phyloP scores from a whole-genome alignment of 2,888 invertebrate genomes.

The Phaonia tiefii region DNA sequence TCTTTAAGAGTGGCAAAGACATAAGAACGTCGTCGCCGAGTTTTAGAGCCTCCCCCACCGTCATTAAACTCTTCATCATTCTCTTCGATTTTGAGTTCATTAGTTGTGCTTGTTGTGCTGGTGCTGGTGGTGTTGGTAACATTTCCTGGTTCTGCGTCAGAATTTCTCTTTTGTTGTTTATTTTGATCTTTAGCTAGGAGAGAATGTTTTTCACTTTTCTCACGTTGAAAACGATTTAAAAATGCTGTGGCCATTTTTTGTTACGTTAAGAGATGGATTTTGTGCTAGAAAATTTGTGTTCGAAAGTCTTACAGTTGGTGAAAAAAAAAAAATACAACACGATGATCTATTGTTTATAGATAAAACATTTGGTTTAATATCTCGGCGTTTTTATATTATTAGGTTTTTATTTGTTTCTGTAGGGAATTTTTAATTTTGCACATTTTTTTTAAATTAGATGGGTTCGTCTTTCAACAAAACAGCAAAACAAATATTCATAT shows the following conservation, averaged over 20 bases:
- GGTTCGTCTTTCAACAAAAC: too few species aligned
- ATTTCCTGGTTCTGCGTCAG: constrained; percentile 56
- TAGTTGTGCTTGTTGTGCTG: too few species aligned
- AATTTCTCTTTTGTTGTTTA: constrained; percentile 55
- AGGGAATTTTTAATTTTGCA: too few species aligned
- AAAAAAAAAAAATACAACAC: neutral
- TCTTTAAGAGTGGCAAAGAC: constrained; percentile 66
- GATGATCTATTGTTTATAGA: neutral
- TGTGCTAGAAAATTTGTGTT: too few species aligned
- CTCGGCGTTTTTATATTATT: too few species aligned
- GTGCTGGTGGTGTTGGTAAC: too few species aligned
- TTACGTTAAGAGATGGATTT: neutral
- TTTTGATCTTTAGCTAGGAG: constrained; percentile 70
- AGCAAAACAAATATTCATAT: too few species aligned
- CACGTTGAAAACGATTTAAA: constrained; percentile 78
- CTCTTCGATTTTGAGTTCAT: constrained; percentile 38
- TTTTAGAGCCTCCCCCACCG: constrained; percentile 65
- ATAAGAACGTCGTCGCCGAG: constrained; percentile 63
- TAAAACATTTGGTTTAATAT: constrained; percentile 33
- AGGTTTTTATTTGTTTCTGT: too few species aligned
- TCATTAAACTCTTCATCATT: constrained; percentile 54
- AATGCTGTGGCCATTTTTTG: constrained; percentile 74
- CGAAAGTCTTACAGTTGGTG: too few species aligned
- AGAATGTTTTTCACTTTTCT: constrained; percentile 77
- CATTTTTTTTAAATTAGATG: too few species aligned